Conservation (phyloP, 2,797 vertebrate species). For the Morelia viridis region DNA sequence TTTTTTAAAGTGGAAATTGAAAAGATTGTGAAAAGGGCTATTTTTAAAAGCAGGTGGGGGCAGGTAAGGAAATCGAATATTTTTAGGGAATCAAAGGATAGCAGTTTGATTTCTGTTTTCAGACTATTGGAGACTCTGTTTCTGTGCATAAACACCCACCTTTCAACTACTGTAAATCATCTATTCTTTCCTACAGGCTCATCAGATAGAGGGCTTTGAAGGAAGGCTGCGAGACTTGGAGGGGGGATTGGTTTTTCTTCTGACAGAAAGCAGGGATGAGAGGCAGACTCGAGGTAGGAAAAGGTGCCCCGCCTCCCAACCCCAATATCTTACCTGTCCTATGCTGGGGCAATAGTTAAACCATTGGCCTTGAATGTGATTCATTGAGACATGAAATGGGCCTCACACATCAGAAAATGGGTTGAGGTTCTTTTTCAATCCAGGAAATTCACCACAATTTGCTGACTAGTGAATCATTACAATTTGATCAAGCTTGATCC, state of each 20-base stretch:
- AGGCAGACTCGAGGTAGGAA: conserved; percentile 29
- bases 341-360: not conserved
- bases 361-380: not conserved
- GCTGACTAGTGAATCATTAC: not conserved
- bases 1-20: conserved; percentile 37
- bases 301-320: no score
- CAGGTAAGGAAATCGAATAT: not conserved
- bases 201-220: conserved; percentile 46
- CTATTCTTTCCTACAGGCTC: conserved; percentile 31
- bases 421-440: not conserved
- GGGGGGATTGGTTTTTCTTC: conserved; percentile 16
- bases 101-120: conserved; percentile 34
- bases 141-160: not conserved
- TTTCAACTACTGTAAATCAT: not conserved
- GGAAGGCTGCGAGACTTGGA: conserved; percentile 15
- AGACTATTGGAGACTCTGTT: conserved; percentile 36
- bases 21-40: conserved; percentile 24
- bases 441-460: not conserved
- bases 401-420: not conserved
- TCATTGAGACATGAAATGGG: not conserved
- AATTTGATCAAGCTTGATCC: not conserved
- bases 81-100: not conserved
- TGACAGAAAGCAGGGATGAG: conserved; percentile 46
- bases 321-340: not conserved
- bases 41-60: conserved; percentile 37